Evolutionary conservation across 2,113 vertebrate genomes (phyloP), one percentile per base, ranked within the genome.

Genomic region (Lynx canadensis): DNA sequence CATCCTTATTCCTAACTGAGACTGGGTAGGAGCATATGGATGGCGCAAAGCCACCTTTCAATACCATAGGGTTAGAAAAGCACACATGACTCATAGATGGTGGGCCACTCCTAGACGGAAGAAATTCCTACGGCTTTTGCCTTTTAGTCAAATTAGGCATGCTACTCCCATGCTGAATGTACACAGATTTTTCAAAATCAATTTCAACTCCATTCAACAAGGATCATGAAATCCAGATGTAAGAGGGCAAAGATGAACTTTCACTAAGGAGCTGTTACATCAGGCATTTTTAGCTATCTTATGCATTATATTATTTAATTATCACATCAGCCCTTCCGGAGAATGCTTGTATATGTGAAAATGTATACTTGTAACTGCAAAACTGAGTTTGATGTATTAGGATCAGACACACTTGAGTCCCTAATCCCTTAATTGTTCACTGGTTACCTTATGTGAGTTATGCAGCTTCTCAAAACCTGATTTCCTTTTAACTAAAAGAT

Each of bases 211-310:
- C 48, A 15, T 92, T 90, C 84, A 79, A 41, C 27, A 73, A 85
- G 80, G 25, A 92, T 63, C 78, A 89, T 36, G 79, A 76, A 91
- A 41, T 91, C 45, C 68, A 96, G 52, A 73, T 41, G 21, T 66
- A 74, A 65, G 13, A 94, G 41, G 19, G 16, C 36, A 88, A n/a
- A 92, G 33, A 76, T 1, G 52, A 92, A 76, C 25, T 71, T 94
- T 96, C 69, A 95, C 66, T 94, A 57, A 95, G 27, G 33, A 96
- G 27, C 48, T 92, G 29, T 36, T 86, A 38, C 38, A 55, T 80
- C n/a, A 19, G 9, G 27, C 13, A 85, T 2, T 50, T 86, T 52
- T 52, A 63, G 38, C 14, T 87, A 38, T 23, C 31, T 89, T 55
- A 50, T 48, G 1, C 18, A 29, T 52, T 79, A 27, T 33, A 41